phyloP scores from a whole-genome alignment of 2,888 invertebrate species.

The Acheta domesticus region DNA sequence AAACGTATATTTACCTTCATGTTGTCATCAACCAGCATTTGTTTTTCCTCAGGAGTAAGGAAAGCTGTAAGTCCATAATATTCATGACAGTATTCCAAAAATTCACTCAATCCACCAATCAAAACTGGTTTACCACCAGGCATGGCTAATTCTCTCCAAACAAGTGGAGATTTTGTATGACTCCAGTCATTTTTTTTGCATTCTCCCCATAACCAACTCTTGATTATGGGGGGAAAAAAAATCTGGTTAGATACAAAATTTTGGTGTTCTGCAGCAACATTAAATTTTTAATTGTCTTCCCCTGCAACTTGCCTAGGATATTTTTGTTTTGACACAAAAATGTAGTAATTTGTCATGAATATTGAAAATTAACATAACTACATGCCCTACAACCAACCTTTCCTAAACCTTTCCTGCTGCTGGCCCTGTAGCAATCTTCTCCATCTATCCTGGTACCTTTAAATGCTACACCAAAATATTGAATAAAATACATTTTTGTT shows the following conservation, averaged over 20 bases:
- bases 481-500: no score
- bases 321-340: not conserved
- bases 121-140: constrained; percentile 55
- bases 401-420: no score
- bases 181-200: constrained; percentile 57
- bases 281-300: not conserved
- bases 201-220: constrained; percentile 53
- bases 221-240: constrained; percentile 29
- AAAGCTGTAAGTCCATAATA: constrained; percentile 53
- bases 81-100: constrained; percentile 60
- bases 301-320: not conserved
- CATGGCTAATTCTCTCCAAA: constrained; percentile 60
- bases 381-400: no score
- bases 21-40: constrained; percentile 42
- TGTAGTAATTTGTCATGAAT: no score
- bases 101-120: constrained; percentile 58
- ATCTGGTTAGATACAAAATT: no score
- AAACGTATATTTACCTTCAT: constrained; percentile 35
- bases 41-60: constrained; percentile 43
- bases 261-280: no score
- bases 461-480: no score
- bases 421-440: no score
- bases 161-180: constrained; percentile 54
- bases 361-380: no score
- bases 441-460: no score